These are phyloP conservation scores for Melanotaenia parkinsoni DNA, from an alignment of 2,797 vertebrate species.

Conservation along the genomic window DNA sequence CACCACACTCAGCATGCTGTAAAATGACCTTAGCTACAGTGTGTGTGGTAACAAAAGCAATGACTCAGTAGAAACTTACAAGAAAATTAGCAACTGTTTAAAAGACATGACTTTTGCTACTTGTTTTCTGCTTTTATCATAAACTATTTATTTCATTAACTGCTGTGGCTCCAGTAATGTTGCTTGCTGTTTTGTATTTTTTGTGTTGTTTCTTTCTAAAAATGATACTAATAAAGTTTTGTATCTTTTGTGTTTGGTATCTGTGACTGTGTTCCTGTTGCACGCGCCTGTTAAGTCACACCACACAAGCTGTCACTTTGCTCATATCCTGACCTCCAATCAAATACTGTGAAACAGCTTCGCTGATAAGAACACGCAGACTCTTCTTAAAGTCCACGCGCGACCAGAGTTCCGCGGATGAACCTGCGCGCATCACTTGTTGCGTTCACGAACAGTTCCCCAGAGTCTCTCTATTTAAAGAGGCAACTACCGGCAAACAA, in stretches of 20 bases:
- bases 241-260: neutral
- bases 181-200: neutral
- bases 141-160: neutral
- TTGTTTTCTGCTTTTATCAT: neutral
- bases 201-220: neutral
- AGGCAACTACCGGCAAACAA: slow-evolving; percentile 46
- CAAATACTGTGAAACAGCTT: slow-evolving; percentile 3
- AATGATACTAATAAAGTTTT: slow-evolving; percentile 2
- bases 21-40: neutral
- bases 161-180: too few relatives aligned
- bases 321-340: neutral
- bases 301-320: slow-evolving; percentile 3
- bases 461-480: slow-evolving; percentile 76
- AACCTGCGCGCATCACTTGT: slow-evolving; percentile 74
- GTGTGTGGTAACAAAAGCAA: slow-evolving; percentile 19
- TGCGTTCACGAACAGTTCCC: slow-evolving; percentile 61
- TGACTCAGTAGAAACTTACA: slow-evolving; percentile 17
- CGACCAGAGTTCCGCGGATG: slow-evolving; percentile 8
- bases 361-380: slow-evolving; percentile 37
- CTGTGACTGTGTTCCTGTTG: neutral
- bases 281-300: slow-evolving; percentile 17
- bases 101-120: neutral
- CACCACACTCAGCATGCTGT: neutral
- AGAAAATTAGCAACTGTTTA: neutral
- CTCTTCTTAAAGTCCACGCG: slow-evolving; percentile 8